Percentiles rank a stretch among this genome's conserved stretches.
phyloP scores from a whole-genome alignment of 2,797 vertebrate genomes.

The Hippocampus kuda region DNA sequence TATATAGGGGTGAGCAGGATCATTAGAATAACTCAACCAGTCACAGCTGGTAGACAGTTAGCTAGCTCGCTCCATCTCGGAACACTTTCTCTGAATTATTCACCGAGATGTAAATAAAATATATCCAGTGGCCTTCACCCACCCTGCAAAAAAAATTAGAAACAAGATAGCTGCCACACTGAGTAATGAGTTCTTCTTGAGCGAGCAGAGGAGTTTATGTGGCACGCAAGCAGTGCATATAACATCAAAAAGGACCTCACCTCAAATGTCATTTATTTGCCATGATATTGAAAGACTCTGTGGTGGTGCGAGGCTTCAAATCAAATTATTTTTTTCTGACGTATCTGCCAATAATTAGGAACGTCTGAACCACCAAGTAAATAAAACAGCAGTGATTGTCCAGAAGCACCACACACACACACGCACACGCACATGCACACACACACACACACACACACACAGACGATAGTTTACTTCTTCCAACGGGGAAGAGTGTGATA shows the following conservation, averaged over 20 bases:
- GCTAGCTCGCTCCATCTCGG: constrained; percentile 48
- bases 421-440: constrained; percentile 25
- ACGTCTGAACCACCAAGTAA: constrained; percentile 7
- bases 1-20: constrained; percentile 19
- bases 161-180: constrained; percentile 44
- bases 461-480: constrained; percentile 30
- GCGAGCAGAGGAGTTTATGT: constrained; percentile 32
- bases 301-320: constrained; percentile 31
- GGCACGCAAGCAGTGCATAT: constrained; percentile 30
- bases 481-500: constrained; percentile 18
- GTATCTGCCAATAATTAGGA: constrained; percentile 23
- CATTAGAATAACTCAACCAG: constrained; percentile 46
- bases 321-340: constrained; percentile 43
- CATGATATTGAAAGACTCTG: constrained; percentile 30
- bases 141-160: constrained; percentile 24
- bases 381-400: constrained; percentile 7
- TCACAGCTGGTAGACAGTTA: constrained; percentile 33
- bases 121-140: constrained; percentile 53
- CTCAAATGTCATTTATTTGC: constrained; percentile 39
- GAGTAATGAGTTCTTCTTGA: constrained; percentile 48
- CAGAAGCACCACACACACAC: constrained; percentile 19
- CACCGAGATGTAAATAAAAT: constrained; percentile 66
- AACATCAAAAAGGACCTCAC: constrained; percentile 16
- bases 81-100: constrained; percentile 61
- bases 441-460: constrained; percentile 28